phyloP scores from a whole-genome alignment of 2,797 vertebrate species.

The Otus scops region DNA sequence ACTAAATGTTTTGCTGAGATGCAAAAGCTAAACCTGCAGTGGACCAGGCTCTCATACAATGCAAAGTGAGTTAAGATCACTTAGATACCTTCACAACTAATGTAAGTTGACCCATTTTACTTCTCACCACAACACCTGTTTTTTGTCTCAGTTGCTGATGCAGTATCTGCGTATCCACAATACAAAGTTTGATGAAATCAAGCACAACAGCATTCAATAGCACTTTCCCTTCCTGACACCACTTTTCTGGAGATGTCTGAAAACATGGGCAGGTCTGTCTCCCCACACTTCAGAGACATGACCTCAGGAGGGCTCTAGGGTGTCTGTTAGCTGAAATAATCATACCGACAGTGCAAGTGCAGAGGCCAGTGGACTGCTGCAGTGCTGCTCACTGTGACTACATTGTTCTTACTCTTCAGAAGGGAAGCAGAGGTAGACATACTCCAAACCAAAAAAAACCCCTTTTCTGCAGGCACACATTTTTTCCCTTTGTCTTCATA shows the following conservation, averaged over 20 bases:
- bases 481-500: background rate
- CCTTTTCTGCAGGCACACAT: background rate
- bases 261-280: background rate
- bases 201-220: background rate
- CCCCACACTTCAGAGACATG: background rate
- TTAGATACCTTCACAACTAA: background rate
- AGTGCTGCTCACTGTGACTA: background rate
- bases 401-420: background rate
- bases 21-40: background rate
- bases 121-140: background rate
- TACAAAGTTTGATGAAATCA: background rate
- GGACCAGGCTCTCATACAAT: background rate
- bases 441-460: no score
- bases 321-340: background rate
- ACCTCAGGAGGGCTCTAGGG: background rate
- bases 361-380: background rate
- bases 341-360: background rate
- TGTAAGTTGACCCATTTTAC: background rate
- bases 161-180: background rate
- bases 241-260: fast-evolving
- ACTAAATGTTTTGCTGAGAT: background rate
- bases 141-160: background rate
- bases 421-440: background rate
- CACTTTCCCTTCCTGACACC: background rate
- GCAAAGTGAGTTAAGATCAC: background rate